These are phyloP conservation scores for Mellilla xanthometata DNA, from an alignment of 2,888 invertebrate genomes.

Conservation along the genomic window DNA sequence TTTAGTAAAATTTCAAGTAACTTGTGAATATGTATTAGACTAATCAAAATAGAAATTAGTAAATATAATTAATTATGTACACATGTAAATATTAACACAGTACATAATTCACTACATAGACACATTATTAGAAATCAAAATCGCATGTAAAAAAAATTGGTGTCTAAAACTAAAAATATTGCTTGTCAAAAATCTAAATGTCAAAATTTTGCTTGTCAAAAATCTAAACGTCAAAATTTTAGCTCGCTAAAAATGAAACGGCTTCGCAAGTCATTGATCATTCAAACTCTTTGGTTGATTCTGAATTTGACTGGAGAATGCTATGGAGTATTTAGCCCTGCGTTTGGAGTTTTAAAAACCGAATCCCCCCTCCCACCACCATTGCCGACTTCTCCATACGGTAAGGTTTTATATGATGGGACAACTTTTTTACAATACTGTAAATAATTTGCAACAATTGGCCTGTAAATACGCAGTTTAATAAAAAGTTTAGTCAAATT, in stretches of 20 bases:
- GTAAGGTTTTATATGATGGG: constrained; percentile 47
- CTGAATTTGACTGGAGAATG: constrained; percentile 34
- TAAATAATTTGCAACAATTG: constrained; percentile 26
- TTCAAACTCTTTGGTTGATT: constrained; percentile 29
- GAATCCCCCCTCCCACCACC: constrained; percentile 39
- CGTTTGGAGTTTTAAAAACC: constrained; percentile 47
- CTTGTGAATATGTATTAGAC: too few species aligned
- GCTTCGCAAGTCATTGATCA: constrained; percentile 2
- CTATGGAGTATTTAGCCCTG: constrained; percentile 47
- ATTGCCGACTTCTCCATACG: constrained; percentile 44
- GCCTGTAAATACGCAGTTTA: constrained; percentile 41
- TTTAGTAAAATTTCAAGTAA: constrained; percentile 1
- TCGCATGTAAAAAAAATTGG: too few species aligned
- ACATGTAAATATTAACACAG: constrained; percentile 17
- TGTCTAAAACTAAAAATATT: not conserved
- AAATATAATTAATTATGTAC: not conserved
- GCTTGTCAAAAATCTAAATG: constrained; percentile 3
- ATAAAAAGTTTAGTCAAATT: not conserved
- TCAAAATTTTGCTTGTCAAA: not conserved
- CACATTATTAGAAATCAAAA: not conserved
- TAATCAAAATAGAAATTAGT: too few species aligned
- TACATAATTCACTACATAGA: constrained; percentile 4
- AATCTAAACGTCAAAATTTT: not conserved
- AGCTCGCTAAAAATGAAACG: constrained; percentile 17
- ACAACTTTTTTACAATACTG: constrained; percentile 21